These are phyloP conservation scores for Pseudoips prasinana DNA, from an alignment of 2,888 invertebrate genomes.

Conservation along the genomic window DNA sequence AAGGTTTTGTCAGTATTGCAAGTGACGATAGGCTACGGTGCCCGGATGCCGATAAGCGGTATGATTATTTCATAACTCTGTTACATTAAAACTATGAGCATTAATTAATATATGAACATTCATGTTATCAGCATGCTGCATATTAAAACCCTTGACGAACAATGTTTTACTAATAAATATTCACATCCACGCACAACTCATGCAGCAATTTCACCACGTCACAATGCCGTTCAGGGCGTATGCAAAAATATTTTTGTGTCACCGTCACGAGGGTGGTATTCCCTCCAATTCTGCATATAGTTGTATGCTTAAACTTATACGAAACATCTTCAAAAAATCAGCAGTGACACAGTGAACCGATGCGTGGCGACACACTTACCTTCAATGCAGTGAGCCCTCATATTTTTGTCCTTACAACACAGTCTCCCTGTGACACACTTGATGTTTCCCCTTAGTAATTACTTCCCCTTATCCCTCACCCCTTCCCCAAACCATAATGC, in stretches of 20 bases:
- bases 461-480: slow-evolving; percentile 61
- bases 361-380: slow-evolving; percentile 75
- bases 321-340: slow-evolving; percentile 65
- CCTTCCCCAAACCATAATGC: slow-evolving; percentile 52
- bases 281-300: slow-evolving; percentile 32
- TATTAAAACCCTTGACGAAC: slow-evolving; percentile 4
- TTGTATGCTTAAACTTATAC: slow-evolving; percentile 26
- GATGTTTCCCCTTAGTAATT: slow-evolving; percentile 74
- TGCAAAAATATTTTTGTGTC: slow-evolving; percentile 11
- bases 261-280: slow-evolving; percentile 1
- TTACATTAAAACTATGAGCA: too few species aligned
- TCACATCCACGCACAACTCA: slow-evolving; percentile 13
- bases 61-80: too few species aligned
- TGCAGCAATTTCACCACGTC: slow-evolving; percentile 10
- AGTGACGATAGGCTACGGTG: too few species aligned
- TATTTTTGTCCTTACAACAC: slow-evolving; percentile 78
- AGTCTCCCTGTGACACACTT: slow-evolving; percentile 79
- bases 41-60: too few species aligned
- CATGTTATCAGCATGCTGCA: too few species aligned
- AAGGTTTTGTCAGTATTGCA: too few species aligned
- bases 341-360: slow-evolving; percentile 80
- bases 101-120: too few species aligned
- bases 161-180: slow-evolving; percentile 16
- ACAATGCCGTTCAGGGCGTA: slow-evolving; percentile 1
- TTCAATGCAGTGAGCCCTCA: slow-evolving; percentile 65